phyloP scores from a whole-genome alignment of 2,113 vertebrate genomes.

The Catagonus wagneri region DNA sequence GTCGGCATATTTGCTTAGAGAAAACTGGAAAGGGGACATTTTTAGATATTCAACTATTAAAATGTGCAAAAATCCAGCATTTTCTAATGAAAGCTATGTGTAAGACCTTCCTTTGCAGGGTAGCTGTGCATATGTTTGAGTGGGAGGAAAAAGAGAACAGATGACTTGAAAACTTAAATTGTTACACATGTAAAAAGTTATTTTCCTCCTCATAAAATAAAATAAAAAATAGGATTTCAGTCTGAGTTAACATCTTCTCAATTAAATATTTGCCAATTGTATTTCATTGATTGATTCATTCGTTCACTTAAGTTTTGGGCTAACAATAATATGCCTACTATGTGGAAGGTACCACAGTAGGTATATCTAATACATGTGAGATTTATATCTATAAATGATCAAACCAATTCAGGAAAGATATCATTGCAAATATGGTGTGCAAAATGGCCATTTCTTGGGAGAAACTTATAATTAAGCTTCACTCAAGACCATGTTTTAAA shows the following conservation, averaged over 20 bases:
- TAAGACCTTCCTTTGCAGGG: slow-evolving; percentile 39
- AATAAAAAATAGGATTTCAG: background rate
- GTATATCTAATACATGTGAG: background rate
- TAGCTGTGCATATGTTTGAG: slow-evolving; percentile 72
- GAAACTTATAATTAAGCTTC: slow-evolving; percentile 37
- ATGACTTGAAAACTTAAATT: slow-evolving; percentile 68
- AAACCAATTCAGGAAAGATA: slow-evolving; percentile 19
- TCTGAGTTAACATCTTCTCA: slow-evolving; percentile 10
- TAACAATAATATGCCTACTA: background rate
- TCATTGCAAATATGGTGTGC: background rate
- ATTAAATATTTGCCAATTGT: background rate
- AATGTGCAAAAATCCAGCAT: slow-evolving; percentile 56
- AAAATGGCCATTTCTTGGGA: slow-evolving; percentile 1
- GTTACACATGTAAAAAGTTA: slow-evolving; percentile 59
- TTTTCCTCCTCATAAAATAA: slow-evolving; percentile 59
- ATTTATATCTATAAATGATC: slow-evolving; percentile 51
- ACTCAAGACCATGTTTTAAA: slow-evolving; percentile 42
- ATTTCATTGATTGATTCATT: background rate
- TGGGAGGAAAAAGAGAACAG: slow-evolving; percentile 68
- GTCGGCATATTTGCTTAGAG: background rate
- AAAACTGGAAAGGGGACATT: slow-evolving; percentile 27
- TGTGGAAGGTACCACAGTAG: background rate
- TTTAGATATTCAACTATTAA: slow-evolving; percentile 72
- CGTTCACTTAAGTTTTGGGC: background rate
- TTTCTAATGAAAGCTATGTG: slow-evolving; percentile 64